Base-by-base conservation (phyloP, 1,140 invertebrate species). In the Bombus huntii region DNA sequence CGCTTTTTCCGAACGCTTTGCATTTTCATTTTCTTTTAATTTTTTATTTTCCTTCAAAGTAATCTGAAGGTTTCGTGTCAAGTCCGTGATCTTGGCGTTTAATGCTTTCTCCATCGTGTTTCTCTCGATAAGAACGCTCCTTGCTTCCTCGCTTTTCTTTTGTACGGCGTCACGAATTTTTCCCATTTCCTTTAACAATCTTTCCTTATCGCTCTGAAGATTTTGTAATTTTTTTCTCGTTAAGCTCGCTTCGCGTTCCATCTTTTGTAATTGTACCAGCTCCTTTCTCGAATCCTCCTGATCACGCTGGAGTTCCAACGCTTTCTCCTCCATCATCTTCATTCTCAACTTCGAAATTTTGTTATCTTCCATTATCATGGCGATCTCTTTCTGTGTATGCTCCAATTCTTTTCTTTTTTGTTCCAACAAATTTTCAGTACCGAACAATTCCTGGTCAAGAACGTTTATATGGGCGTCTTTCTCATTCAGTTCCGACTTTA, bases 111-210 rank as follows among this genome's bases (percentile, higher is more conserved):
- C 72, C 75, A 78, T 65, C 22, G 76, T 37, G 4, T 77, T 39
- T 15, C 77, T 84, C 9, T 89, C 76, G 25, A 39, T 34, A 59
- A 57, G 74, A 15, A 89, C 84, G 37, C 74, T 68, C 62, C 44
- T 75, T 22, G 88, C 77, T 65, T 88, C 73, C 25, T 89, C 82
- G 74, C 87, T 78, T 13, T 72, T 88, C 72, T 76, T 87, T 39
- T 57, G 73, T 18, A 92, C 53, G 25, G 53, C 42, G 44, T 87
- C 76, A 5, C 81, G 79, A 85, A 91, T 78, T 65, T 47, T 68
- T 2, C 82, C 81, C 47, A 76, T 77, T 73, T 91, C 89, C 42
- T 87, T 62, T 34, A 89, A 74, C 25, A 89, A 59, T 31, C 74
- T 28, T 22, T 78, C 84, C 77, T 84, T 92, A 15, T 90, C 87